Evolutionary conservation across 2,113 vertebrate species (phyloP).

Genomic region (Neolamprologus sp.): DNA sequence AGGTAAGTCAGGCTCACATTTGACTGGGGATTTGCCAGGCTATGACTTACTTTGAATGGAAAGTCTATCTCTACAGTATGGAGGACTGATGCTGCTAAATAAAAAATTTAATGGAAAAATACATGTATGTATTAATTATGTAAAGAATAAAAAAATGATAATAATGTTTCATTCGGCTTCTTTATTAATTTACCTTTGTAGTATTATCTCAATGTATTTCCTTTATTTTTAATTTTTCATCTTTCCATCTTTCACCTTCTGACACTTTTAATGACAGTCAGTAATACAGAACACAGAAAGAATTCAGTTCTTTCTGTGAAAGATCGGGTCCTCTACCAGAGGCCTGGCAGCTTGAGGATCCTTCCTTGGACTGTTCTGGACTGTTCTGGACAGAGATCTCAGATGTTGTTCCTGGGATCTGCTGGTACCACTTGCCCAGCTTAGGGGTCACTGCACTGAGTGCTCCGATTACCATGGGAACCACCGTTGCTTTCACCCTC

Average conservation of each 20-base stretch:
- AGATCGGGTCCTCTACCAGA: neutral
- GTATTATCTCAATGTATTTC: neutral
- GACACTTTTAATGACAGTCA: neutral
- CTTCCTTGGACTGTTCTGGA: neutral
- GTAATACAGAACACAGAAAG: neutral
- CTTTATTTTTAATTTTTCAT: neutral
- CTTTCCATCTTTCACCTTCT: neutral
- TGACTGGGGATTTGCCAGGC: neutral
- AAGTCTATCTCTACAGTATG: neutral
- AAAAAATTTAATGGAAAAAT: neutral
- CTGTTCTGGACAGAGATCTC: neutral
- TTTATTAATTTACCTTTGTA: neutral
- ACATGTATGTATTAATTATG: neutral
- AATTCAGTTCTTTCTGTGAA: neutral
- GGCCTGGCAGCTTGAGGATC: neutral
- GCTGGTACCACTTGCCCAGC: neutral
- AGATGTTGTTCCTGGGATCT: neutral
- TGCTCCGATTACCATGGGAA: neutral
- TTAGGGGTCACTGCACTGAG: neutral
- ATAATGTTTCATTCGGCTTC: neutral
- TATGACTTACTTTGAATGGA: neutral
- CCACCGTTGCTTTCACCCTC: neutral
- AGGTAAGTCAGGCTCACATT: constrained; percentile 5
- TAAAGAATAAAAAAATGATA: neutral
- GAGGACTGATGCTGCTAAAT: neutral